These are phyloP conservation scores for Periophthalmus modestus DNA, from an alignment of 2,113 vertebrate species.

Conservation along the genomic window DNA sequence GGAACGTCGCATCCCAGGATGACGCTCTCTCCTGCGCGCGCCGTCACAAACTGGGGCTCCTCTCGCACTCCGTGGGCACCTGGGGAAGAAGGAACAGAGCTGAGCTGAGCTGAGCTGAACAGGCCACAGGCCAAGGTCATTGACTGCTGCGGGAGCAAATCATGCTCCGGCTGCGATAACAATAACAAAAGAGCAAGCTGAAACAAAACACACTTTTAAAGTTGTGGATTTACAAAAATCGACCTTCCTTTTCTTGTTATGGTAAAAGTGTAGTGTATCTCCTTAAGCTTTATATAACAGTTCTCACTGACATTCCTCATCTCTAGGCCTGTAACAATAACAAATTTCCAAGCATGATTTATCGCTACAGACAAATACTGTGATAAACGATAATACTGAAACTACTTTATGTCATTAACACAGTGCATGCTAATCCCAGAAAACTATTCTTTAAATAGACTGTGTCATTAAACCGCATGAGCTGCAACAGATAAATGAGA, in stretches of 20 bases:
- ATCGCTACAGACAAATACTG: too few species aligned
- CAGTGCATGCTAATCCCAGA: too few species aligned
- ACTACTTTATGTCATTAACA: too few species aligned
- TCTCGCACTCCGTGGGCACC: slow-evolving; percentile 92
- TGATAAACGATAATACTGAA: too few species aligned
- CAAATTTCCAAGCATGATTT: too few species aligned
- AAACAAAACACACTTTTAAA: neutral
- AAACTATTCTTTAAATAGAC: too few species aligned
- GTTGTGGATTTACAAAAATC: too few species aligned
- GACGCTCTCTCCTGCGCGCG: slow-evolving; percentile 92
- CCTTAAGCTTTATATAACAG: neutral
- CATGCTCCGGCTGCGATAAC: neutral
- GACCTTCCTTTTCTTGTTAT: too few species aligned
- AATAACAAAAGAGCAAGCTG: neutral
- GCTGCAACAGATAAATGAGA: too few species aligned
- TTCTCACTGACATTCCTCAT: neutral
- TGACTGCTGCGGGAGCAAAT: neutral
- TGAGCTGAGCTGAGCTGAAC: too few species aligned
- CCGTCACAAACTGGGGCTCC: slow-evolving; percentile 97
- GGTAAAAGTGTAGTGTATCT: neutral
- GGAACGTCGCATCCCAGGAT: slow-evolving; percentile 95
- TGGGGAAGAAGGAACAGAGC: slow-evolving; percentile 40
- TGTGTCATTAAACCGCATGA: too few species aligned
- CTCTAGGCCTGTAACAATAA: too few species aligned
- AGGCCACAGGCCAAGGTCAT: slow-evolving; percentile 7